These are phyloP conservation scores for Heliconius aoede DNA, from an alignment of 2,888 invertebrate species.

Conservation along the genomic window DNA sequence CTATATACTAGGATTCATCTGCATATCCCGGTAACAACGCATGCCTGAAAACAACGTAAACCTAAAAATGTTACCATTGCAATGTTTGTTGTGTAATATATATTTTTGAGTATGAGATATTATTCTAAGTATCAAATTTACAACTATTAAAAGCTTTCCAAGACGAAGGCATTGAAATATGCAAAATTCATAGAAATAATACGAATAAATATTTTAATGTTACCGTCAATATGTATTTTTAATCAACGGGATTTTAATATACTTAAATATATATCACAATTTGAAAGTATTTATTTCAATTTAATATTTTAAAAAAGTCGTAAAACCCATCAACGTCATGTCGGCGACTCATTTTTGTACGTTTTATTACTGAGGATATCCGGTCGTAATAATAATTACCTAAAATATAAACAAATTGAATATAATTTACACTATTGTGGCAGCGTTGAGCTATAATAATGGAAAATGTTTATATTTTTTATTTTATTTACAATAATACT, in stretches of 20 bases:
- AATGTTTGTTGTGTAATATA: not conserved
- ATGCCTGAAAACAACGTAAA: too few relatives aligned
- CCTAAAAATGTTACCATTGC: too few relatives aligned
- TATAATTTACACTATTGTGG: not conserved
- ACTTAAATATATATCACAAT: not conserved
- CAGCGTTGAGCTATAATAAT: not conserved
- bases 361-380: slow-evolving; percentile 27
- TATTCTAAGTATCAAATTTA: too few relatives aligned
- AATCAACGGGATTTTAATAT: not conserved
- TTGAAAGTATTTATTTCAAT: slow-evolving; percentile 13
- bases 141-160: too few relatives aligned
- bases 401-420: slow-evolving; percentile 26
- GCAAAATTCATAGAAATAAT: not conserved
- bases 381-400: slow-evolving; percentile 28
- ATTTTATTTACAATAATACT: too few relatives aligned
- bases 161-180: too few relatives aligned
- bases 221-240: slow-evolving; percentile 1
- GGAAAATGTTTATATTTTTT: not conserved
- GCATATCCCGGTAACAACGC: too few relatives aligned
- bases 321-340: slow-evolving; percentile 9
- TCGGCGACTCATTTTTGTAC: slow-evolving; percentile 14
- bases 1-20: too few relatives aligned
- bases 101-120: too few relatives aligned
- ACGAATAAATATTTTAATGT: not conserved
- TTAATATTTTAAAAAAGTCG: not conserved